phyloP scores from a whole-genome alignment of 2,113 vertebrate genomes.

The Triplophysa dalaica region DNA sequence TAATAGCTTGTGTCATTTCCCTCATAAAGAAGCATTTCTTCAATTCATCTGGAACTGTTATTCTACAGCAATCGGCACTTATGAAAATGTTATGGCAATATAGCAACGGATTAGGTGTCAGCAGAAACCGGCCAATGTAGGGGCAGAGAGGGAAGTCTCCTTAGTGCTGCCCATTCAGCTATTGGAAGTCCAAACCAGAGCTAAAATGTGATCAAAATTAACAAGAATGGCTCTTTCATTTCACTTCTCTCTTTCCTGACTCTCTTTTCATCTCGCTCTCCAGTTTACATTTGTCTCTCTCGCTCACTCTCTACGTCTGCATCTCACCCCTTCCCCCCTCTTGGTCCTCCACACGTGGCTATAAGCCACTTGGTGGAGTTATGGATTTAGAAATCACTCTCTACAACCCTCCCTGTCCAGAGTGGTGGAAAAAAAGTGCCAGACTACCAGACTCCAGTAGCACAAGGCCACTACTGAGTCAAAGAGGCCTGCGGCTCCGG shows the following conservation, averaged over 20 bases:
- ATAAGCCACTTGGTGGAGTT: slow-evolving; percentile 80
- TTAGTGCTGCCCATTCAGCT: neutral
- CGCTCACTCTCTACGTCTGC: slow-evolving; percentile 5
- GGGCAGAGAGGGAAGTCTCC: slow-evolving; percentile 22
- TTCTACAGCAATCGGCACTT: slow-evolving; percentile 63
- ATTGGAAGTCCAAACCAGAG: slow-evolving; percentile 24
- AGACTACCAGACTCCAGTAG: slow-evolving; percentile 78
- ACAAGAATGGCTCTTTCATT: slow-evolving; percentile 22
- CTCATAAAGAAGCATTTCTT: slow-evolving; percentile 71
- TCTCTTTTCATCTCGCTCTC: slow-evolving; percentile 9
- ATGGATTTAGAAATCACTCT: slow-evolving; percentile 71
- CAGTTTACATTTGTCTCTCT: slow-evolving; percentile 14
- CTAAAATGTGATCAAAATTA: slow-evolving; percentile 34
- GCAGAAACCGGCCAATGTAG: slow-evolving; percentile 34
- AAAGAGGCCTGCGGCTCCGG: slow-evolving; percentile 68
- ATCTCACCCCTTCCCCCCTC: neutral
- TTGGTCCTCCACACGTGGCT: slow-evolving; percentile 15
- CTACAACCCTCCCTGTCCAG: slow-evolving; percentile 51
- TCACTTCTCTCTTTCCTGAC: neutral
- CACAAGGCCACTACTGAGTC: slow-evolving; percentile 58
- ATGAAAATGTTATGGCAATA: slow-evolving; percentile 75
- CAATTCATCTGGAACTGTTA: slow-evolving; percentile 67
- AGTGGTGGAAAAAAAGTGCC: slow-evolving; percentile 54
- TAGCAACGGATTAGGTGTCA: slow-evolving; percentile 69
- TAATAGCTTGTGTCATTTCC: slow-evolving; percentile 69